Evolutionary conservation across 2,797 vertebrate species (phyloP), one percentile per base, ranked within the genome.

Genomic region (Cossypha heuglini): DNA sequence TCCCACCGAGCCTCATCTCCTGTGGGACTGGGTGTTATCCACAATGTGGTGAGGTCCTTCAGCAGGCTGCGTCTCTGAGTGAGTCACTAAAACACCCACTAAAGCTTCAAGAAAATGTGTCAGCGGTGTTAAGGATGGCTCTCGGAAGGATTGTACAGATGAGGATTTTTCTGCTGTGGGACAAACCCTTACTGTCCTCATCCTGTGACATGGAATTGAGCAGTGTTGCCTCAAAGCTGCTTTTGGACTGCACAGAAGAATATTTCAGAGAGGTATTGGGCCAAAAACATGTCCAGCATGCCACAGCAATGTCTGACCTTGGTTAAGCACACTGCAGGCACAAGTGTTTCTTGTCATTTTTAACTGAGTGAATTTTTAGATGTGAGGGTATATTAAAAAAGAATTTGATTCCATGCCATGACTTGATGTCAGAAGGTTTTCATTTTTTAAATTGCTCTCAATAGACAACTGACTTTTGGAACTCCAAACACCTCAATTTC

Each of bases 21-120:
- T 6, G 14, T 9, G 73, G 25, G 25, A 10, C 52, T 45, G 24
- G 15, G 4, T 26, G 35, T 45, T 61, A 11, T 0, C 12, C 3
- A 3, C 10, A 1, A 19, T 18, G 17, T 19, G 10, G 0, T 6
- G n/a, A 31, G 16, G 8, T 7, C 35, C 16, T 31, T 25, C 7
- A 5, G 11, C 1, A 3, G 5, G 4, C 17, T 26, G 16, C 2
- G 1, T 57, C 45, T 40, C 25, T 5, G 16, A 67, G 1, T 2
- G 51, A 11, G 7, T 40, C 7, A 16, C 8, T 33, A 33, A 71
- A 63, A 67, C 7, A 11, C 5, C 1, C 1, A 5, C 10, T 16
- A 48, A 49, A 59, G 4, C 25, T 24, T 38, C 1, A 10, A 26
- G 55, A 31, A 52, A 64, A 20, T 1, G 1, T 7, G 10, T 18